Percentiles rank a stretch among this genome's conserved stretches.
Conservation (phyloP, 2,888 invertebrate genomes). For the Buathra laborator region DNA sequence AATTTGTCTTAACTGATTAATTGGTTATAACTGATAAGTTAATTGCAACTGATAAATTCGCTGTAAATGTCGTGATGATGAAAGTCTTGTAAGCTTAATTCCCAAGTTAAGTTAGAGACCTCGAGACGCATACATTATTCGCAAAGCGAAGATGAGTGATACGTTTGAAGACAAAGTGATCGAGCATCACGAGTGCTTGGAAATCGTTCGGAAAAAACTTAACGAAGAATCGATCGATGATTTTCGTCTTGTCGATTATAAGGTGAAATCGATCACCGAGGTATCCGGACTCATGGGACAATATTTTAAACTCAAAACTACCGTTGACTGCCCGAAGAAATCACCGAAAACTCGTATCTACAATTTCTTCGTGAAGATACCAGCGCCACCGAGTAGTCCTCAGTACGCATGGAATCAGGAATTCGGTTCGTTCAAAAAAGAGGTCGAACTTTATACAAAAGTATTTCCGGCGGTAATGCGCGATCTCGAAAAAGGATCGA, state of each 20-base stretch:
- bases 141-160: conserved; percentile 55
- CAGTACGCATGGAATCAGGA: conserved; percentile 73
- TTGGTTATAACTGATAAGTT: too few relatives aligned
- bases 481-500: conserved; percentile 65
- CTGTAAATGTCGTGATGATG: not conserved
- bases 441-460: conserved; percentile 77
- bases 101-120: not conserved
- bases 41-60: too few relatives aligned
- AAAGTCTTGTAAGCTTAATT: not conserved
- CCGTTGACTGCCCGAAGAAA: conserved; percentile 70
- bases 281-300: conserved; percentile 80
- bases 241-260: conserved; percentile 76
- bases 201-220: conserved; percentile 78
- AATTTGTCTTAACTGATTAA: not conserved
- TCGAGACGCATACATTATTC: not conserved
- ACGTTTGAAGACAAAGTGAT: conserved; percentile 71
- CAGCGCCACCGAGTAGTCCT: conserved; percentile 74
- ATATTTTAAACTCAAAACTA: conserved; percentile 78
- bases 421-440: conserved; percentile 77
- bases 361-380: conserved; percentile 79
- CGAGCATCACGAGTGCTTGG: conserved; percentile 76
- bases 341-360: conserved; percentile 73
- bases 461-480: conserved; percentile 79
- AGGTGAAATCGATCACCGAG: conserved; percentile 75
- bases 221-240: conserved; percentile 75